Percentiles rank a stretch among this genome's conserved stretches.
Evolutionary conservation across 2,888 invertebrate genomes (phyloP).

Genomic region (Camptogramma bilineatum): DNA sequence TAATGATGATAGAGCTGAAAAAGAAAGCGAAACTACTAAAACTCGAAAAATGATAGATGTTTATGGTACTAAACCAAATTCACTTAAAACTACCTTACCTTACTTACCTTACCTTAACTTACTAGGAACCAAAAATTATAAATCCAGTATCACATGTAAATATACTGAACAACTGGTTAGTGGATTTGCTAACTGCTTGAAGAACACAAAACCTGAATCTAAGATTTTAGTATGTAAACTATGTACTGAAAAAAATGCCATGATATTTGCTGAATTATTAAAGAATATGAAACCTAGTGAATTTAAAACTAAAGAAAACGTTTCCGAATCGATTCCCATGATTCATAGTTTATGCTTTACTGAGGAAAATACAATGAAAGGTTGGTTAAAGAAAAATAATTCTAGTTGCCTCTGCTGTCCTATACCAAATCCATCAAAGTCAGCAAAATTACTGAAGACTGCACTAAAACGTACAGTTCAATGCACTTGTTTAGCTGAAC

Average conservation of each 20-base stretch:
- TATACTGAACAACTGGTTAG: background rate
- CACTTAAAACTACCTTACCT: background rate
- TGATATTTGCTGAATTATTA: background rate
- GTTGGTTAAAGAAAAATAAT: background rate
- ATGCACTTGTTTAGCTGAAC: background rate
- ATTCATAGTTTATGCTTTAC: background rate
- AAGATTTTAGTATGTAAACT: background rate
- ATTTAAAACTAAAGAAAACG: background rate
- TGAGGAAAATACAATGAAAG: background rate
- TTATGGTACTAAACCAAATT: background rate
- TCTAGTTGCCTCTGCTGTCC: background rate
- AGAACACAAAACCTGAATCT: slow-evolving; percentile 1
- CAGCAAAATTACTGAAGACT: background rate
- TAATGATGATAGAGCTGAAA: no score
- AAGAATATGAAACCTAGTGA: background rate
- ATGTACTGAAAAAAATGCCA: background rate
- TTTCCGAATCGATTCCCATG: background rate
- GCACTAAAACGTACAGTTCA: background rate
- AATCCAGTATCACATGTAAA: background rate
- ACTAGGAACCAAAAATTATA: background rate
- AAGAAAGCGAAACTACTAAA: background rate
- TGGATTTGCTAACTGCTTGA: slow-evolving; percentile 1
- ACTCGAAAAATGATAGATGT: no score
- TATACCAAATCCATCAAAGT: background rate
- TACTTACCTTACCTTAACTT: background rate